Base-by-base conservation (phyloP, 2,113 vertebrate species). In the Zapornia atra region DNA sequence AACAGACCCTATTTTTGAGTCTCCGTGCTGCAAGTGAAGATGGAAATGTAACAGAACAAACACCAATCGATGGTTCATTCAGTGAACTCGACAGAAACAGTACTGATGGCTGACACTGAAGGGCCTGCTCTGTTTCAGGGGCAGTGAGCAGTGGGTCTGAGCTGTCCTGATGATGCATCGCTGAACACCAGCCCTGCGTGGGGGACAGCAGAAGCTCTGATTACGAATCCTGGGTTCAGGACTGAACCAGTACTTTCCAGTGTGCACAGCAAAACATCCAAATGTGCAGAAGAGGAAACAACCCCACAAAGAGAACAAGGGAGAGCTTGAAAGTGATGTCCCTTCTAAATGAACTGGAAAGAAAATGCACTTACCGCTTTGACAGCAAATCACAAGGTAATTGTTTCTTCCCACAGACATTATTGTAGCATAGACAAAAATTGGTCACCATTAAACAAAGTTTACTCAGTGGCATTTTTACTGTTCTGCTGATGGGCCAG, bases 381-480 rank as follows among this genome's bases (percentile, higher is more conserved):
- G 88, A 82, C 72, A 83, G 92, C 60, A 86, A 96, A 96, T 97
- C 69, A 54, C 81, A 54, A 94, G 73, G 84, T 96, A 97, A 97
- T 91, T 90, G 96, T 94, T 94, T 81, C 95, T 86, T 95, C 84
- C 87, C 77, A 71, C 77, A 93, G 94, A 97, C 94, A 92, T 97
- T 91, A 97, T 42, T 81, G 92, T 63, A 91, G 93, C 88, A 77
- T 78, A 93, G 90, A 93, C 88, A 81, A 93, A 95, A 95, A 96
- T 70, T 83, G 95, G 94, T n/a, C 66, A 95, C 84, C 93, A 87
- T 97, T 95, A 97, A 97, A 96, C 93, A 64, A 94, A 94, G 89
- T 96, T 97, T 97, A 95, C 92, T 97, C 94, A 82, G 86, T 82
- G 94, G 89, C 91, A 88, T 86, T 98, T 97, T 96, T 89, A 97